Evolutionary conservation across 2,113 vertebrate species (phyloP).

Genomic region (Megaptera novaeangliae): DNA sequence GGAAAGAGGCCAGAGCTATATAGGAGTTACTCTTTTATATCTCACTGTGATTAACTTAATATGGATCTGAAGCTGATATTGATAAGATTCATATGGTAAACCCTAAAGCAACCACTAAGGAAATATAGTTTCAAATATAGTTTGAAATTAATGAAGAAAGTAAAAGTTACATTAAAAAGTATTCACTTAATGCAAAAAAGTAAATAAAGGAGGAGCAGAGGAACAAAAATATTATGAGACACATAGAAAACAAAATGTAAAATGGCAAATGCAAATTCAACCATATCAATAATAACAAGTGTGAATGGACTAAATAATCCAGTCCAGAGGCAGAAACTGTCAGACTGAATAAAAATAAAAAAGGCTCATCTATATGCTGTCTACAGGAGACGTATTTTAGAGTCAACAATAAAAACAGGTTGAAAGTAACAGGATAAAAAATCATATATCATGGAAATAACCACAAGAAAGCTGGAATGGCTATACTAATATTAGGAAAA

Average conservation of each 20-base stretch:
- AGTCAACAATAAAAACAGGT: not conserved
- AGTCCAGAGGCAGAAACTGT: not conserved
- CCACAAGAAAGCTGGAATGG: not conserved
- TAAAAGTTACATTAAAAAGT: not conserved
- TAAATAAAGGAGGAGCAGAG: not conserved
- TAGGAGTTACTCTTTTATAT: not conserved
- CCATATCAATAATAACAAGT: not conserved
- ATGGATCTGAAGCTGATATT: not conserved
- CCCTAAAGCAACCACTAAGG: not conserved
- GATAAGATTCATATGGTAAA: not conserved
- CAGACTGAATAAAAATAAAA: too few species aligned
- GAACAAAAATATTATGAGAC: not conserved
- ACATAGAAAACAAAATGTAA: not conserved
- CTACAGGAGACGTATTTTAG: not conserved
- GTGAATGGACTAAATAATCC: not conserved
- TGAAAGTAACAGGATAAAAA: not conserved
- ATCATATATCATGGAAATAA: not conserved
- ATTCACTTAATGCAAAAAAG: not conserved
- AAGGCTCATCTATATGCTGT: too few species aligned
- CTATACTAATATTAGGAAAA: not conserved
- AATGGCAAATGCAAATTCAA: not conserved
- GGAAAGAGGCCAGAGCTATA: not conserved
- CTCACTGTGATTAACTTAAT: not conserved
- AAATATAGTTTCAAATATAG: not conserved
- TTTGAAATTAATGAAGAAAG: not conserved